Conservation (phyloP, 2,113 vertebrate species). For the Oncorhynchus mykiss region DNA sequence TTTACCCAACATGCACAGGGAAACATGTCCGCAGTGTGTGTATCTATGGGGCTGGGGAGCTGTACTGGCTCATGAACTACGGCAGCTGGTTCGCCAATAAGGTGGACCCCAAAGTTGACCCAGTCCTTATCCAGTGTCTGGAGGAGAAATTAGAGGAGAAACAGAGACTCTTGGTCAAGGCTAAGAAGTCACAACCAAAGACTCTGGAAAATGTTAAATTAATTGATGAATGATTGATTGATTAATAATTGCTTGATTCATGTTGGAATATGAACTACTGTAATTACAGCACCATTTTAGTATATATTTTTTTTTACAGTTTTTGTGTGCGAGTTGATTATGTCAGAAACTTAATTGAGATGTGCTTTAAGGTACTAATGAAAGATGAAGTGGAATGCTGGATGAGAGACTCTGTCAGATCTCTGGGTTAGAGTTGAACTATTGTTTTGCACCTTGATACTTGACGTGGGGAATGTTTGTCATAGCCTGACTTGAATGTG, state of each 20-base stretch:
- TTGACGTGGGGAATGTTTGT: no score
- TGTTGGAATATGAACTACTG: background rate
- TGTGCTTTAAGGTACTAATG: no score
- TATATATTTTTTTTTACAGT: background rate
- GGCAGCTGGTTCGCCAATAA: constrained; percentile 97
- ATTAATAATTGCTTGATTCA: constrained; percentile 13
- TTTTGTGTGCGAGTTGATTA: background rate
- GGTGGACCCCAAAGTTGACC: constrained; percentile 89
- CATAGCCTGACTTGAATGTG: no score
- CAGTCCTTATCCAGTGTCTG: constrained; percentile 86
- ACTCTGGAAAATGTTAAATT: background rate
- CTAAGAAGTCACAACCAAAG: background rate
- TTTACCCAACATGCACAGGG: constrained; percentile 88
- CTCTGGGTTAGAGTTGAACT: no score
- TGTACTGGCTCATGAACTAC: constrained; percentile 82
- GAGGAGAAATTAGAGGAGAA: constrained; percentile 84
- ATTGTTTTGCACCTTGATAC: no score
- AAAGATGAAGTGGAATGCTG: no score
- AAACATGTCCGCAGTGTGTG: constrained; percentile 84
- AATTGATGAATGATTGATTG: background rate
- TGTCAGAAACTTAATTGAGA: background rate
- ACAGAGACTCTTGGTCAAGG: constrained; percentile 6
- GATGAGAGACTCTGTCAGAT: no score
- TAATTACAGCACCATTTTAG: background rate
- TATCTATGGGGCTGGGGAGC: constrained; percentile 85